These are phyloP conservation scores for Psittacus erithacus DNA, from an alignment of 2,113 vertebrate species.

Conservation along the genomic window DNA sequence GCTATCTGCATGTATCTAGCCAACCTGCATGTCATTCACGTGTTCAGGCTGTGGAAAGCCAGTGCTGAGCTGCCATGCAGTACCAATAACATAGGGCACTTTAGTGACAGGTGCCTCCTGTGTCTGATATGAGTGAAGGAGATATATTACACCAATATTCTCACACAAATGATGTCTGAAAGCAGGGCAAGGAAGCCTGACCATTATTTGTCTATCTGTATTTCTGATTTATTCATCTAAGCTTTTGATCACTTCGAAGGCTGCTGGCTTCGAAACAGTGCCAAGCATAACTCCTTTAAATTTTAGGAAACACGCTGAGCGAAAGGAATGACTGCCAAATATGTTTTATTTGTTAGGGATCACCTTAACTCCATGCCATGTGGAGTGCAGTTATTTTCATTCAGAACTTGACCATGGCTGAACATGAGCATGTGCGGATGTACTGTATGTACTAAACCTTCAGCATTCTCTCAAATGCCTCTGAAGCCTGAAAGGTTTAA, in stretches of 20 bases:
- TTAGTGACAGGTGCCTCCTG: not conserved
- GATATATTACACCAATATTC: not conserved
- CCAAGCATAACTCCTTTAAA: not conserved
- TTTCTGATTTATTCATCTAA: not conserved
- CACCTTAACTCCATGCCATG: not conserved
- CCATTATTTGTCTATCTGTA: not conserved
- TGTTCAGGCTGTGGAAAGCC: not conserved
- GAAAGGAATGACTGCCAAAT: not conserved
- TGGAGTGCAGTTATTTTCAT: not conserved
- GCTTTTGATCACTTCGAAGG: not conserved
- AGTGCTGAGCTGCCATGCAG: not conserved
- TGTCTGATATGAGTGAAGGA: not conserved
- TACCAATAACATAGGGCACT: not conserved
- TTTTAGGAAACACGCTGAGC: not conserved
- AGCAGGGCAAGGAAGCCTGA: not conserved
- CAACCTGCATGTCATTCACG: not conserved
- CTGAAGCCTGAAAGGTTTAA: conserved; percentile 7
- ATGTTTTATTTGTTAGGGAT: conserved; percentile 38
- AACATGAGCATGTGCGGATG: not conserved
- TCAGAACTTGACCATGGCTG: not conserved
- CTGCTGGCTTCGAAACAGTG: not conserved
- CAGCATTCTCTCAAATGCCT: not conserved
- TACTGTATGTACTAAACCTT: not conserved
- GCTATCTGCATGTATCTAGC: not conserved
- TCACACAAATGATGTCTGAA: not conserved